Base-by-base conservation (phyloP, 2,113 vertebrate species). In the Thalassarche chlororhynchos region DNA sequence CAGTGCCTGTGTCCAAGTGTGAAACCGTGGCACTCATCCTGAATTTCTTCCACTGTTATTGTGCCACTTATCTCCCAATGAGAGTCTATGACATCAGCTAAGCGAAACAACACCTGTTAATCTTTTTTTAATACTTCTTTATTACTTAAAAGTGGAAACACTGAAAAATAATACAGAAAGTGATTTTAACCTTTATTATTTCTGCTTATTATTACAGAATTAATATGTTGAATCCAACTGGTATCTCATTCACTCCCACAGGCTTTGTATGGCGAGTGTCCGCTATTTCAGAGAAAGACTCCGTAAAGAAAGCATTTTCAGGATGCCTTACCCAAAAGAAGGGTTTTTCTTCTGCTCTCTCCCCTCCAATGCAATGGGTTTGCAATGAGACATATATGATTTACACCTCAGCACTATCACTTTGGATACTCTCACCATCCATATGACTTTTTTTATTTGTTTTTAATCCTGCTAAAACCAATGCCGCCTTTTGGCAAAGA, bases 391-490 rank as follows among this genome's bases (percentile, higher is more conserved):
- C 24, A 29, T 44, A 55, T 46, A 68, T 23, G 29, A 82, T 94
- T 91, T 90, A 65, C 26, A 82, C 8, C 58, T 85, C 66, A 87
- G 36, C 29, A 17, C n/a, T 90, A 91, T 77, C 62, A 77, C 49
- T 89, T 81, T 85, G 28, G 16, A 28, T 89, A 25, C 25, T 81
- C 14, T 60, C n/a, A 68, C 25, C 24, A 42, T 72, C 17, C 21
- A 32, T 28, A 44, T 21, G 3, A 71, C 34, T 31, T 42, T 46
- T 60, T 62, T 36, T 10, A 52, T 87, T 89, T 69, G 13, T 77
- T 92, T 94, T 75, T 81, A 94, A 96, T 91, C 66, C 54, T 83
- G 6, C 54, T 90, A 44, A 85, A 85, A 89, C 32, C 49, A 76
- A 70, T 71, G 44, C 25, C 93, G 58, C 20, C 70, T 85, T 96